Evolutionary conservation across 2,113 vertebrate genomes (phyloP), one percentile per base, ranked within the genome.

Genomic region (Platysternon megacephalum): DNA sequence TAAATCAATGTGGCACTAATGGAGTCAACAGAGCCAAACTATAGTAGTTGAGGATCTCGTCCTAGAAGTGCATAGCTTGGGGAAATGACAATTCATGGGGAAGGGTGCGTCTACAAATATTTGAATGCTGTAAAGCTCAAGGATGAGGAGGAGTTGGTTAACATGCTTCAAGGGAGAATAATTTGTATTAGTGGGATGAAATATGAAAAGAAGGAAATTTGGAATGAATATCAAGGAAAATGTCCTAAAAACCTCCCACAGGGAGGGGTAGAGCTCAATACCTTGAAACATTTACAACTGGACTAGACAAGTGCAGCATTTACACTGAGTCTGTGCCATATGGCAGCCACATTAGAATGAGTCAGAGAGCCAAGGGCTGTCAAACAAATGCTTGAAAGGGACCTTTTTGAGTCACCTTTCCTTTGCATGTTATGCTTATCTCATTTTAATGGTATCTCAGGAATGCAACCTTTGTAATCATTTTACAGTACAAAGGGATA

Each of bases 341-440:
- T 35, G 78, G 68, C 16, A 95, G 29, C 44, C 56, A 82, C 55
- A 55, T 88, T 87, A 90, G 91, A 95, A 93, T 21, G 46, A 90
- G 58, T 6, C 22, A 85, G 68, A 52, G 76, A 84, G 78, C 13
- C 17, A 92, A 80, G 9, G 22, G 13, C 65, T 72, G 65, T 72
- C 65, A 72, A 39, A 61, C 29, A 39, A 72, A 72, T 51, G 48
- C 65, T 86, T 82, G 13, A 95, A 94, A 86, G 7, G 2, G 11
- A 91, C 11, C 22, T 94, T 94, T 82, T 56, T 68, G 61, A 51
- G 61, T 91, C 88, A 74, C n/a, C 86, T 91, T 94, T 39, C 17
- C 3, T 88, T 84, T 76, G 11, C 26, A 28, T 80, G 26, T 74
- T 94, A 28, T 81, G 39, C 52, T 88, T 81, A 88, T 29, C 12